Evolutionary conservation across 2,113 vertebrate genomes (phyloP).

Genomic region (Seriola dumerili): DNA sequence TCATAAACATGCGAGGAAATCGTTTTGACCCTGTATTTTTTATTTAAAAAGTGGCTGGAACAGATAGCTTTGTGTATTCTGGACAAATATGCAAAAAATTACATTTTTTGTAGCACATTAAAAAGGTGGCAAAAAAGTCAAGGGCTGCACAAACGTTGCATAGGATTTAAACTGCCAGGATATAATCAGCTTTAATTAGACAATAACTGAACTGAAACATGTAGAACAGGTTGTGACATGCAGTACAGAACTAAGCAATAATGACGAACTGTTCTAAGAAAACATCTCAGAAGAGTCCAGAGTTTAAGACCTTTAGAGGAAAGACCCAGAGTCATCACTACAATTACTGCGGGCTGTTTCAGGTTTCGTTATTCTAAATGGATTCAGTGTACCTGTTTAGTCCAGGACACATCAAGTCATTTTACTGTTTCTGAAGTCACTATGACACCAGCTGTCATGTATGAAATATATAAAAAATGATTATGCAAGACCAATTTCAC

Average conservation of each 20-base stretch:
- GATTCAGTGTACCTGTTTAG: constrained; percentile 6
- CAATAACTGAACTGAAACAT: constrained; percentile 26
- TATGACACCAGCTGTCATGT: constrained; percentile 31
- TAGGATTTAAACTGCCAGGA: constrained; percentile 70
- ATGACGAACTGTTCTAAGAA: constrained; percentile 22
- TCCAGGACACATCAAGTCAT: constrained; percentile 29
- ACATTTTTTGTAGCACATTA: constrained; percentile 57
- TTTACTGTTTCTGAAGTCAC: constrained; percentile 32
- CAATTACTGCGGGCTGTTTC: constrained; percentile 42
- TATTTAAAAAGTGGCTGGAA: constrained; percentile 66
- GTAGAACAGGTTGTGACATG: constrained; percentile 49
- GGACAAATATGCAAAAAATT: constrained; percentile 52
- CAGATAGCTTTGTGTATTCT: constrained; percentile 47
- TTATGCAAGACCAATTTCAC: constrained; percentile 59
- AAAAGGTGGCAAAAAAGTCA: constrained; percentile 66
- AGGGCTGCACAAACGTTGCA: constrained; percentile 72
- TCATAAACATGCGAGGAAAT: constrained; percentile 1
- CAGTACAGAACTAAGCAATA: constrained; percentile 44
- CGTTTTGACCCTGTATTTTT: constrained; percentile 45
- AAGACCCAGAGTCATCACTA: constrained; percentile 15
- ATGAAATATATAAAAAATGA: constrained; percentile 59
- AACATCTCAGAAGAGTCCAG: constrained; percentile 42
- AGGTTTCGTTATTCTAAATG: constrained; percentile 74
- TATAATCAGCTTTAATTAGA: constrained; percentile 43
- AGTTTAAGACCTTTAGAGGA: constrained; percentile 40